These are phyloP conservation scores for Eurosta solidaginis DNA, from an alignment of 1,140 invertebrate genomes.

Conservation along the genomic window DNA sequence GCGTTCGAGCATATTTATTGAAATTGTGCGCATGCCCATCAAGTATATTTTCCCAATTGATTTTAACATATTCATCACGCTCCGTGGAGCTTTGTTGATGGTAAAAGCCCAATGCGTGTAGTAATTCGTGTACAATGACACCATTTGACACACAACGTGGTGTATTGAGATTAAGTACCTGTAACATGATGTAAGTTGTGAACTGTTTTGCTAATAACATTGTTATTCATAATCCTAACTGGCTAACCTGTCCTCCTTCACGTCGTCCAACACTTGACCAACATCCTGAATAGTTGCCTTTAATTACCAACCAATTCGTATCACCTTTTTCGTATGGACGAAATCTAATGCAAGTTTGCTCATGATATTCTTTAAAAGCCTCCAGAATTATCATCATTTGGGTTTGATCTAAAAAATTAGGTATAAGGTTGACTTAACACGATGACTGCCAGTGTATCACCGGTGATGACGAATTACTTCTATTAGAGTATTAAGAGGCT, in stretches of 20 bases:
- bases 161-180: conserved; percentile 63
- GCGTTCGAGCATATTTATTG: conserved; percentile 68
- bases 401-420: conserved; percentile 54
- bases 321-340: conserved; percentile 70
- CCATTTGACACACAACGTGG: conserved; percentile 64
- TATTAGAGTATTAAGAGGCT: too few species aligned
- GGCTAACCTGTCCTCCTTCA: conserved; percentile 63
- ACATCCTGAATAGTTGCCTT: conserved; percentile 73
- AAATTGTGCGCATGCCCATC: conserved; percentile 71
- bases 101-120: conserved; percentile 74
- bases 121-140: conserved; percentile 69
- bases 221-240: background rate
- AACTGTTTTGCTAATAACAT: background rate
- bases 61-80: conserved; percentile 71
- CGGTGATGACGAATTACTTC: too few species aligned
- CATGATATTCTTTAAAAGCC: conserved; percentile 72
- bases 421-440: too few species aligned
- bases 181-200: background rate
- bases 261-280: conserved; percentile 77
- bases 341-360: conserved; percentile 74
- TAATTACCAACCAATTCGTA: conserved; percentile 67
- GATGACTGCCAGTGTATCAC: too few species aligned
- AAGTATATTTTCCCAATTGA: conserved; percentile 70
- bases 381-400: conserved; percentile 65
- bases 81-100: conserved; percentile 76